These are phyloP conservation scores for Temnothorax unifasciatus DNA, from an alignment of 2,888 invertebrate genomes.

Conservation along the genomic window DNA sequence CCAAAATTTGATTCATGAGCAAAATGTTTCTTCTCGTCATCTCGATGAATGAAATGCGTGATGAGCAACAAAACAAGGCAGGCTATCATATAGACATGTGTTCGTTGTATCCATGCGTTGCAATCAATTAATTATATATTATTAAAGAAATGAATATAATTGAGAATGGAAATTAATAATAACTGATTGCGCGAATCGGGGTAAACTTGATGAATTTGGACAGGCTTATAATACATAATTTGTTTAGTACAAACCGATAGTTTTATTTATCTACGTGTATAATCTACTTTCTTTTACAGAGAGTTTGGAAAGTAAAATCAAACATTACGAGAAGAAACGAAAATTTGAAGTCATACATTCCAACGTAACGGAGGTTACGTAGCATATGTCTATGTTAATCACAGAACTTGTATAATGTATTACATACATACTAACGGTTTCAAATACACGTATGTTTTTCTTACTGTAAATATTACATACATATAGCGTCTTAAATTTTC, in stretches of 20 bases:
- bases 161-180: background rate
- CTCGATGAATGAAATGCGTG: background rate
- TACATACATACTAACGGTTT: constrained; percentile 35
- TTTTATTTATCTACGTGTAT: constrained; percentile 6
- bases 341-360: constrained; percentile 71
- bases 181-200: background rate
- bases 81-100: background rate
- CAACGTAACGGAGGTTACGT: constrained; percentile 7
- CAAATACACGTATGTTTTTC: constrained; percentile 24
- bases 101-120: constrained; percentile 35
- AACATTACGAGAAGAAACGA: constrained; percentile 91
- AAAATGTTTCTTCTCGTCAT: background rate
- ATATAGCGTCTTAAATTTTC: constrained; percentile 17
- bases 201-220: constrained; percentile 17
- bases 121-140: background rate
- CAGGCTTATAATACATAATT: constrained; percentile 1
- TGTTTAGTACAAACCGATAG: constrained; percentile 12
- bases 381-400: constrained; percentile 33
- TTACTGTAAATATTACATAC: constrained; percentile 24
- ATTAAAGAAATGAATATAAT: background rate
- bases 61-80: background rate
- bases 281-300: constrained; percentile 88
- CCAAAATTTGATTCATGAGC: constrained; percentile 10
- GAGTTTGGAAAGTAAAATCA: constrained; percentile 93
- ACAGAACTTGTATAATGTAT: constrained; percentile 28